Conservation (phyloP, 2,113 vertebrate species). For the Taxidea taxus region DNA sequence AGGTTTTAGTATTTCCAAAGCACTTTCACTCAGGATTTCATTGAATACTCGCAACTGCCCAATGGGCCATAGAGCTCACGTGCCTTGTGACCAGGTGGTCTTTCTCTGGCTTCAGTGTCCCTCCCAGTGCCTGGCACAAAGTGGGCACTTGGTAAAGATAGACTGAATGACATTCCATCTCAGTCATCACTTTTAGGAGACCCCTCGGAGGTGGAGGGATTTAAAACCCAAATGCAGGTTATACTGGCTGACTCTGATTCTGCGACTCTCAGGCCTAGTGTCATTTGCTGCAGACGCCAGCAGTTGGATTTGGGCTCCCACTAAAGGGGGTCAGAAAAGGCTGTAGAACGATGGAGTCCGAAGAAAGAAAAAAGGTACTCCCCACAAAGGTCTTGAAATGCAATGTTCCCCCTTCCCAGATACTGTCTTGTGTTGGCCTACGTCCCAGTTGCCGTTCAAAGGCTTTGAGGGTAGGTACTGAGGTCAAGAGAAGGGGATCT, state of each 20-base stretch:
- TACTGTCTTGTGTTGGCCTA: constrained; percentile 34
- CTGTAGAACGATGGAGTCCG: not conserved
- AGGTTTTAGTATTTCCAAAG: not conserved
- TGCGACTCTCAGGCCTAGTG: not conserved
- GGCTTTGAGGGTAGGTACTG: not conserved
- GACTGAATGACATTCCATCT: not conserved
- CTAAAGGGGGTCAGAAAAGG: not conserved
- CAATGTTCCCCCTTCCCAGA: not conserved
- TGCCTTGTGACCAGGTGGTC: not conserved
- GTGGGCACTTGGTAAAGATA: not conserved
- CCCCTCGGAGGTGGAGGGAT: not conserved
- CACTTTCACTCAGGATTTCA: not conserved
- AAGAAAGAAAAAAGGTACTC: not conserved
- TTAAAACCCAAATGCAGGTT: not conserved
- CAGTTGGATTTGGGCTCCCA: not conserved
- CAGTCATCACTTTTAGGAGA: not conserved
- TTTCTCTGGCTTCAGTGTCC: not conserved
- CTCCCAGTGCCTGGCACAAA: not conserved
- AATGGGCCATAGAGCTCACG: not conserved
- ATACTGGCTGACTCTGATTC: not conserved
- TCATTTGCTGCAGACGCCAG: not conserved
- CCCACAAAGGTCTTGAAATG: not conserved
- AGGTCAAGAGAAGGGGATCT: not conserved
- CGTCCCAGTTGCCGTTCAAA: constrained; percentile 38
- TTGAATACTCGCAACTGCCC: not conserved